These are phyloP conservation scores for Apistogramma diplotaenia DNA, from an alignment of 2,113 vertebrate genomes.

Conservation along the genomic window DNA sequence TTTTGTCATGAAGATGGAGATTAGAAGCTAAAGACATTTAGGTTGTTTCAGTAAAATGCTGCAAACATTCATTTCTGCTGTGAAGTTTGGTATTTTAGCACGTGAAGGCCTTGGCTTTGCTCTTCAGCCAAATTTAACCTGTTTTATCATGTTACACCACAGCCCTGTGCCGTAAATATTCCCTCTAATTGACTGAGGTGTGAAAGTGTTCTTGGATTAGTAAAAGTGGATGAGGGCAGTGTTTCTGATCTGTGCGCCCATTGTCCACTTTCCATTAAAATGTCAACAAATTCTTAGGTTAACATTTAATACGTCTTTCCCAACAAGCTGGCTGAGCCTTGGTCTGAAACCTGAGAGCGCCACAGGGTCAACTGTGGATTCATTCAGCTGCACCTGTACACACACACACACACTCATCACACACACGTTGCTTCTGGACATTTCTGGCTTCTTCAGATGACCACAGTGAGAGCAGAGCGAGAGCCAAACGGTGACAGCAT, in stretches of 20 bases:
- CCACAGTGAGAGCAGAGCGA: neutral
- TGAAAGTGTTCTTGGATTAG: constrained; percentile 20
- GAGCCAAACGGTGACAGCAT: constrained; percentile 34
- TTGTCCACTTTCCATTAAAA: constrained; percentile 32
- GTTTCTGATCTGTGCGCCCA: constrained; percentile 2
- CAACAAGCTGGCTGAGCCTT: constrained; percentile 19
- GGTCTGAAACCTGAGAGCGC: constrained; percentile 43
- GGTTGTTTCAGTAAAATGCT: neutral
- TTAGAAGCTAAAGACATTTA: neutral
- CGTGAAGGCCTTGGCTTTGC: neutral
- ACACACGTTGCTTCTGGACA: constrained; percentile 30
- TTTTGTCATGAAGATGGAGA: neutral
- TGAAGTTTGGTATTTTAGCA: neutral
- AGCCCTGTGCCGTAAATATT: neutral
- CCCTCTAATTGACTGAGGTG: constrained; percentile 26
- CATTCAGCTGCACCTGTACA: constrained; percentile 48
- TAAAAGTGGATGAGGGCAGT: neutral
- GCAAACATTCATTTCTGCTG: too few relatives aligned
- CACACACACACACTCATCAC: neutral
- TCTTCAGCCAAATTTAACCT: neutral
- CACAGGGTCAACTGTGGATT: constrained; percentile 38
- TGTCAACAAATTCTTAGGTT: constrained; percentile 45
- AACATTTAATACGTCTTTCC: constrained; percentile 47
- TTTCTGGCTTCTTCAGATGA: constrained; percentile 28
- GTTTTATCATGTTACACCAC: neutral